These are phyloP conservation scores for Sphaeridia pumilis DNA, from an alignment of 2,888 invertebrate genomes.

Conservation along the genomic window DNA sequence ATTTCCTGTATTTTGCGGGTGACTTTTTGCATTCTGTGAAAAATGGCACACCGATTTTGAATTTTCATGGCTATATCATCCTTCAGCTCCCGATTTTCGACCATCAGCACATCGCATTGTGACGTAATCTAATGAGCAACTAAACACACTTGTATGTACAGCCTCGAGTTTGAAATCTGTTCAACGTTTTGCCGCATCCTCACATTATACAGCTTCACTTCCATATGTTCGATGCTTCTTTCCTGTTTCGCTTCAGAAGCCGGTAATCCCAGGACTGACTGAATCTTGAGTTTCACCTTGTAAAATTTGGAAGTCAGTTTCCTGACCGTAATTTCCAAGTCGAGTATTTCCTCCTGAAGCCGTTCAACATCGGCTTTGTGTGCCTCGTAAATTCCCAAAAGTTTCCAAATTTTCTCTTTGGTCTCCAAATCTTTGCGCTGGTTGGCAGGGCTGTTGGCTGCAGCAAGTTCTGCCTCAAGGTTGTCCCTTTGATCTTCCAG, in stretches of 20 bases:
- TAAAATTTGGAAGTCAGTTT: conserved; percentile 14
- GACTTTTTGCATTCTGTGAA: conserved; percentile 6
- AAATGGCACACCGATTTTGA: conserved; percentile 4
- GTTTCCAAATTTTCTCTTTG: conserved; percentile 12
- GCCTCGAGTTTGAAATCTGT: not conserved
- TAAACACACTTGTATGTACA: no score
- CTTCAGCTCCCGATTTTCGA: conserved; percentile 6
- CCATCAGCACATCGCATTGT: conserved; percentile 10
- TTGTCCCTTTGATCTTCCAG: conserved; percentile 10
- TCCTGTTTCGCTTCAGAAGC: not conserved
- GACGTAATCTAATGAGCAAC: conserved; percentile 3
- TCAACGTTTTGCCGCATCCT: not conserved
- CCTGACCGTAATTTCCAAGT: conserved; percentile 7
- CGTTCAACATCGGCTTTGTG: conserved; percentile 5
- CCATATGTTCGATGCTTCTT: conserved; percentile 6
- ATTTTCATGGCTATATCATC: conserved; percentile 11
- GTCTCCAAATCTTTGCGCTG: conserved; percentile 8
- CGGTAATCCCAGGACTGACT: not conserved
- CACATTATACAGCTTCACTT: conserved; percentile 11
- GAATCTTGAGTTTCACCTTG: conserved; percentile 10
- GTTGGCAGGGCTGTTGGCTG: conserved; percentile 5
- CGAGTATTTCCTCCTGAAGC: not conserved
- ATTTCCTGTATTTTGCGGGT: conserved; percentile 3
- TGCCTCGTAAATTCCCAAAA: conserved; percentile 9
- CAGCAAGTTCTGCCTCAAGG: conserved; percentile 9